A percentile compares a stretch with the other conserved stretches of the same genome.
Conservation (phyloP, 2,888 invertebrate species). For the Dasysyrphus albostriatus region DNA sequence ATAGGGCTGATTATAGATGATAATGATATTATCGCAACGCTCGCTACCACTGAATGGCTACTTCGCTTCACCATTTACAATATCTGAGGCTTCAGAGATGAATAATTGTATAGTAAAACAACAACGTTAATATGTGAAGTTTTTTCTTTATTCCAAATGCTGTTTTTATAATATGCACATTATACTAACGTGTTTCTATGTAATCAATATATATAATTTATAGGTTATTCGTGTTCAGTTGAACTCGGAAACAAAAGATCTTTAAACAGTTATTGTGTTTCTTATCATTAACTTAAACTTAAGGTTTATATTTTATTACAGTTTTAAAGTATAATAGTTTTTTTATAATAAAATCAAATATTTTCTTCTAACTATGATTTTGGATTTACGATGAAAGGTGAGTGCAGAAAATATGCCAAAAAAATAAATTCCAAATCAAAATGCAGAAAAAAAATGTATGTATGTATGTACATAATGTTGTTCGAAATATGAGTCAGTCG, state of each 20-base stretch:
- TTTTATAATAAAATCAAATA: slow-evolving; percentile 3
- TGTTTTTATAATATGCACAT: slow-evolving; percentile 41
- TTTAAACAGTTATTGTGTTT: slow-evolving; percentile 42
- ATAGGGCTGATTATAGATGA: too few relatives aligned
- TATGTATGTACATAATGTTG: too few relatives aligned
- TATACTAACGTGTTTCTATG: slow-evolving; percentile 51
- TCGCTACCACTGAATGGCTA: too few relatives aligned
- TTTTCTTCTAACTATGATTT: neutral
- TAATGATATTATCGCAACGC: too few relatives aligned
- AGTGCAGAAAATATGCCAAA: neutral
- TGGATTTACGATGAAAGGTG: neutral
- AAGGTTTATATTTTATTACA: neutral
- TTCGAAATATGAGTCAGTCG: slow-evolving; percentile 9
- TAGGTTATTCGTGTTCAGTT: slow-evolving; percentile 32
- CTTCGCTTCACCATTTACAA: too few relatives aligned
- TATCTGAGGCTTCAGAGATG: neutral
- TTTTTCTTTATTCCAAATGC: slow-evolving; percentile 64
- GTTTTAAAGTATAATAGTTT: neutral
- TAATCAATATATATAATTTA: slow-evolving; percentile 38
- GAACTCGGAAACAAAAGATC: slow-evolving; percentile 38
- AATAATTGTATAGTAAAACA: slow-evolving; percentile 32
- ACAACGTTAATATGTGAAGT: slow-evolving; percentile 21
- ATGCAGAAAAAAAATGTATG: too few relatives aligned
- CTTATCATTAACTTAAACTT: slow-evolving; percentile 10
- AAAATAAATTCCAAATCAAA: neutral